A percentile compares a stretch with the other conserved stretches of the same genome.
Evolutionary conservation across 2,797 vertebrate genomes (phyloP).

Genomic region (Kryptolebias ocellatus): DNA sequence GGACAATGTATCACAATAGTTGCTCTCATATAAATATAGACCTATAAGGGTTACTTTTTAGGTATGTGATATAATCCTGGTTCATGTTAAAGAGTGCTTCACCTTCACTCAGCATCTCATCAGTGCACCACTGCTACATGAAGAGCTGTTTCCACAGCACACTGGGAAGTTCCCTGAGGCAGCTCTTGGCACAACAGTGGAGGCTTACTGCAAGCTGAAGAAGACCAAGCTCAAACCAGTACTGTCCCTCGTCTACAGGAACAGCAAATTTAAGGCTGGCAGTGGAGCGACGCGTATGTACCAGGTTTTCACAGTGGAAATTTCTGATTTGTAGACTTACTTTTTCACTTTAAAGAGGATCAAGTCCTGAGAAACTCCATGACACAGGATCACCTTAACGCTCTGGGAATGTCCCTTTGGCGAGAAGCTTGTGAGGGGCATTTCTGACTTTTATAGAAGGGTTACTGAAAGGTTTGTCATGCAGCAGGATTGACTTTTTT

Average conservation of each 20-base stretch:
- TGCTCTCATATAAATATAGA: too few relatives aligned
- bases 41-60: neutral
- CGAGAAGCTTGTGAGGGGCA: neutral
- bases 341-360: neutral
- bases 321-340: neutral
- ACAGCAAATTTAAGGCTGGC: neutral
- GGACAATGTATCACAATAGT: too few relatives aligned
- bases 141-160: neutral
- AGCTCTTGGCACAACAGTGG: neutral
- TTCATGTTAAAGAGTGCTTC: neutral
- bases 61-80: neutral
- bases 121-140: neutral
- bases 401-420: neutral
- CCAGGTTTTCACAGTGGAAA: neutral
- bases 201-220: neutral
- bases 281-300: neutral
- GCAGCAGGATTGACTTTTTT: neutral
- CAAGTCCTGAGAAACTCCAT: neutral
- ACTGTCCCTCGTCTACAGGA: neutral
- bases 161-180: neutral
- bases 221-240: constrained; percentile 2
- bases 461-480: constrained; percentile 1
- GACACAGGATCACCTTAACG: constrained; percentile 5
- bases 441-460: neutral
- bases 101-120: neutral